Percentiles rank a stretch among this genome's conserved stretches.
Evolutionary conservation across 1,140 invertebrate genomes (phyloP).

Genomic region (Drosophila miranda): DNA sequence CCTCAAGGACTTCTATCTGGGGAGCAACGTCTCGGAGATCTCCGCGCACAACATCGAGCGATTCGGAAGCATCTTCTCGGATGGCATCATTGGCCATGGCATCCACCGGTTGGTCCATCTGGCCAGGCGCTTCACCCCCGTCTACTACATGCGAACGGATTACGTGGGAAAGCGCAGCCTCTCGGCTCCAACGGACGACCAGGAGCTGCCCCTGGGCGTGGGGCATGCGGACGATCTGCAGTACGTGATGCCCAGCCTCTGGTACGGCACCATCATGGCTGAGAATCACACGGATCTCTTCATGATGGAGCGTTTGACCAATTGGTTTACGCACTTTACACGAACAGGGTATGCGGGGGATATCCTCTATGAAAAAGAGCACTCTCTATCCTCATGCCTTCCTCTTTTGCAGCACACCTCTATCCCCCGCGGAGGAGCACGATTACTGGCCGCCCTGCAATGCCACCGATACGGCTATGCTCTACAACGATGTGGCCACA

Average conservation of each 20-base stretch:
- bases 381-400: neutral
- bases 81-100: slow-evolving; percentile 83
- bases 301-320: slow-evolving; percentile 67
- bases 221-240: slow-evolving; percentile 86
- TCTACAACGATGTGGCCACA: slow-evolving; percentile 46
- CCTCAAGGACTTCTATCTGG: slow-evolving; percentile 56
- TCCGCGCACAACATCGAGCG: slow-evolving; percentile 32
- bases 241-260: slow-evolving; percentile 85
- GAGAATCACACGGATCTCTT: slow-evolving; percentile 52
- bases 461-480: slow-evolving; percentile 6
- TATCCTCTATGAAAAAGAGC: neutral
- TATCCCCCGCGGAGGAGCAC: neutral
- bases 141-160: slow-evolving; percentile 84
- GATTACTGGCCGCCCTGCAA: slow-evolving; percentile 49
- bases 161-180: slow-evolving; percentile 55
- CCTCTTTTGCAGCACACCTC: slow-evolving; percentile 17
- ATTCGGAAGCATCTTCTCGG: slow-evolving; percentile 79
- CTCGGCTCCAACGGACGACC: slow-evolving; percentile 12
- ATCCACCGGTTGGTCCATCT: slow-evolving; percentile 83
- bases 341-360: slow-evolving; percentile 41
- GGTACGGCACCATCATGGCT: slow-evolving; percentile 52
- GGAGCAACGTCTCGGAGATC: slow-evolving; percentile 11
- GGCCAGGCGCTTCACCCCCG: slow-evolving; percentile 79
- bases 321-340: slow-evolving; percentile 58
- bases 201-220: slow-evolving; percentile 70